A percentile compares a stretch with the other conserved stretches of the same genome.
phyloP scores from a whole-genome alignment of 2,888 invertebrate genomes.

The Caenorhabditis sinica region DNA sequence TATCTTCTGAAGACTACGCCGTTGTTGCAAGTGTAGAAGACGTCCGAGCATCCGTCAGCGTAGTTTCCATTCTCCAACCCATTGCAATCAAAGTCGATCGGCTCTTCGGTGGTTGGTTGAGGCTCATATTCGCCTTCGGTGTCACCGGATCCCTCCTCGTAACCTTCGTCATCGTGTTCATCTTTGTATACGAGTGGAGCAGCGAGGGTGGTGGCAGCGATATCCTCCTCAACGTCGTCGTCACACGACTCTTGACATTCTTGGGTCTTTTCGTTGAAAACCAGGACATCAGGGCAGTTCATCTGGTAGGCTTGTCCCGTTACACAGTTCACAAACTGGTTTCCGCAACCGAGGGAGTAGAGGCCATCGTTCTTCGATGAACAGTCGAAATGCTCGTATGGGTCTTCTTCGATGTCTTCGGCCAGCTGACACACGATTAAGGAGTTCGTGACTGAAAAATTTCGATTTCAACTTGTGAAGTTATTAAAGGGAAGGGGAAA shows the following conservation, averaged over 20 bases:
- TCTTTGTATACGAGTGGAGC: slow-evolving; percentile 4
- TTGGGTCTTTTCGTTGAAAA: slow-evolving; percentile 31
- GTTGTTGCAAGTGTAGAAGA: slow-evolving; percentile 62
- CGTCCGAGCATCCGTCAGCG: slow-evolving; percentile 62
- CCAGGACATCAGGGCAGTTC: slow-evolving; percentile 50
- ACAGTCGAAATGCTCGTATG: slow-evolving; percentile 45
- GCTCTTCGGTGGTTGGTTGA: slow-evolving; percentile 39
- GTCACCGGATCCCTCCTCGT: slow-evolving; percentile 30
- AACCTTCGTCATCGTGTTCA: slow-evolving; percentile 45
- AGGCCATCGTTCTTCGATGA: slow-evolving; percentile 33
- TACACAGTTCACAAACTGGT: slow-evolving; percentile 49
- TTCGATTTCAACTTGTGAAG: no score
- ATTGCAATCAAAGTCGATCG: slow-evolving; percentile 58
- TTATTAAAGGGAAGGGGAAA: not conserved
- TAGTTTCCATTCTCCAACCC: slow-evolving; percentile 60
- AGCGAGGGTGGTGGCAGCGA: not conserved
- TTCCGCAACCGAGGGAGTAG: slow-evolving; percentile 33
- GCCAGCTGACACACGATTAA: slow-evolving; percentile 45
- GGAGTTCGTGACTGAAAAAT: slow-evolving; percentile 47
- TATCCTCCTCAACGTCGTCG: slow-evolving; percentile 37
- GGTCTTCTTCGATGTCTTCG: slow-evolving; percentile 26
- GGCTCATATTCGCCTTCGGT: slow-evolving; percentile 18
- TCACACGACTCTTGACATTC: slow-evolving; percentile 56
- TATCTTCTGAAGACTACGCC: slow-evolving; percentile 35
- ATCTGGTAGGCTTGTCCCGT: slow-evolving; percentile 39